These are phyloP conservation scores for Romanogobio albipinnatus DNA, from an alignment of 2,113 vertebrate species.

Conservation along the genomic window DNA sequence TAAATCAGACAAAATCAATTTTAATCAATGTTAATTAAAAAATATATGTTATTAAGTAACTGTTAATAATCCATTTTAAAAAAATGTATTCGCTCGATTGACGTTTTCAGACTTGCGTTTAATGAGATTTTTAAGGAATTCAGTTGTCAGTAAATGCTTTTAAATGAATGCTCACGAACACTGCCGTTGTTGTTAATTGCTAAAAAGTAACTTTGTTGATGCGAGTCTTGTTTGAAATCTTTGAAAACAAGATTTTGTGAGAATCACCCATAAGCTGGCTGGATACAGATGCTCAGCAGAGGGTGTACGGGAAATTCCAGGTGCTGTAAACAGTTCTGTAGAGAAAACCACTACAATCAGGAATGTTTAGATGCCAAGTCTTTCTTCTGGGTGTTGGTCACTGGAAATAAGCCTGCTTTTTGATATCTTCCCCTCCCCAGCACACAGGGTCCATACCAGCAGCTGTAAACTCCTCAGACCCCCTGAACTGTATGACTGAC, in stretches of 20 bases:
- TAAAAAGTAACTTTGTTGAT: background rate
- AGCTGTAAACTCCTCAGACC: conserved; percentile 16
- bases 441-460: conserved; percentile 22
- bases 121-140: background rate
- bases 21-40: background rate
- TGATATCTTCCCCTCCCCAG: too few species aligned
- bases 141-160: background rate
- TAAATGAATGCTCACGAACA: background rate
- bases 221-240: background rate
- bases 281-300: background rate
- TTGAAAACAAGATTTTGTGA: background rate
- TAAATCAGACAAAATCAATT: background rate
- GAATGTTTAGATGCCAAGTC: conserved; percentile 29
- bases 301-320: background rate
- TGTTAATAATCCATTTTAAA: background rate
- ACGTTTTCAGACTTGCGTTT: background rate
- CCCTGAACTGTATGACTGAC: conserved; percentile 57
- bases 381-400: conserved; percentile 33
- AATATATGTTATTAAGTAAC: background rate
- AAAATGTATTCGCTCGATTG: background rate
- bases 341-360: conserved; percentile 14
- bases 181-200: background rate
- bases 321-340: conserved; percentile 30
- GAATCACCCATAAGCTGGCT: background rate
- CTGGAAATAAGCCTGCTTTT: background rate